phyloP scores from a whole-genome alignment of 1,140 invertebrate species.

The Anthonomus grandis region DNA sequence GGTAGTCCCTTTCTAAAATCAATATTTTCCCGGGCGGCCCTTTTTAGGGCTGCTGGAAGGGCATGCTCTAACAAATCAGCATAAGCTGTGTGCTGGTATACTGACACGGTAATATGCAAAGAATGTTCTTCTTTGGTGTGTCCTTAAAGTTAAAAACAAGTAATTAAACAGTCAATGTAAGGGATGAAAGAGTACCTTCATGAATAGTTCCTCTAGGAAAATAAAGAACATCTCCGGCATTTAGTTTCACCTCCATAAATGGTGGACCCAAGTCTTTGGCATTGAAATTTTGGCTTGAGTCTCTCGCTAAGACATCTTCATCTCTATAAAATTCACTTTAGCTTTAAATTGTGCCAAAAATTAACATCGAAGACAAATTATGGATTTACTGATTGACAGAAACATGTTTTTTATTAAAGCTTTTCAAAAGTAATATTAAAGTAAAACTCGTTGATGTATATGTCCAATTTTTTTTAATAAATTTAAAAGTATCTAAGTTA shows the following conservation, averaged over 20 bases:
- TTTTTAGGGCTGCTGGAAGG: conserved; percentile 72
- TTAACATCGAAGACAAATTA: too few species aligned
- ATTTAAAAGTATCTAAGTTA: too few species aligned
- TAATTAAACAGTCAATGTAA: background rate
- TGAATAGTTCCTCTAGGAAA: conserved; percentile 92
- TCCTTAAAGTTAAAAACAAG: conserved; percentile 9
- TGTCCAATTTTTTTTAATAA: too few species aligned
- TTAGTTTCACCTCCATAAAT: conserved; percentile 75
- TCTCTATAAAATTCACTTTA: too few species aligned
- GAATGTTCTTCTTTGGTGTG: conserved; percentile 77
- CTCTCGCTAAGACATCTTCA: conserved; percentile 67
- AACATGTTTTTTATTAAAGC: too few species aligned
- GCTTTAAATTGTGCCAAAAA: background rate
- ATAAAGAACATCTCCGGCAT: conserved; percentile 89
- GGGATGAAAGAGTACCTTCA: conserved; percentile 60
- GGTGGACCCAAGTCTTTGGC: conserved; percentile 76
- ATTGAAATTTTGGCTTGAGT: conserved; percentile 80
- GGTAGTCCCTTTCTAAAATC: conserved; percentile 80
- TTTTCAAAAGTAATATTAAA: too few species aligned
- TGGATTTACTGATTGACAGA: too few species aligned
- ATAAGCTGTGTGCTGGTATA: conserved; percentile 88
- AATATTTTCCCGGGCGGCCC: conserved; percentile 66
- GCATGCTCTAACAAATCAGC: conserved; percentile 81
- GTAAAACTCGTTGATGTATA: too few species aligned
- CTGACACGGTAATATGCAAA: conserved; percentile 88